phyloP scores from a whole-genome alignment of 2,888 invertebrate species.

The Tetrapedia diversipes region DNA sequence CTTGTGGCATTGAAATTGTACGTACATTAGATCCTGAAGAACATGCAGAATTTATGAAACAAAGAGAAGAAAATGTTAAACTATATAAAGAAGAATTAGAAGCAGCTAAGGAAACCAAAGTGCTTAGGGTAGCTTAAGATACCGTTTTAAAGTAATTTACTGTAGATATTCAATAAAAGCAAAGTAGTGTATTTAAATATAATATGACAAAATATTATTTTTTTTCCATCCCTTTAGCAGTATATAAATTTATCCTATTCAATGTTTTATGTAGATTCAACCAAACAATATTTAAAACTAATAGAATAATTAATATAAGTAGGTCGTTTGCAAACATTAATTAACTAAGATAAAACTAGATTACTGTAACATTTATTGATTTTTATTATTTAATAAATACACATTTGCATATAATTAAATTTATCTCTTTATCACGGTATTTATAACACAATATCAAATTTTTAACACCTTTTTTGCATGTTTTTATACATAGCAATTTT shows the following conservation, averaged over 20 bases:
- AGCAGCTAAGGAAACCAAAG: constrained; percentile 94
- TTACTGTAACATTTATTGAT: too few species aligned
- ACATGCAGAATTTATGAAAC: constrained; percentile 91
- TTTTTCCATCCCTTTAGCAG: neutral
- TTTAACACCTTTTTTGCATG: too few species aligned
- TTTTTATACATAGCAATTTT: too few species aligned
- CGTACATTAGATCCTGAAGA: constrained; percentile 90
- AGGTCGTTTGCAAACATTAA: too few species aligned
- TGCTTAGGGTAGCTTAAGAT: constrained; percentile 89
- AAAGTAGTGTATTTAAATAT: neutral
- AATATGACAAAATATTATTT: neutral
- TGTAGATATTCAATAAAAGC: constrained; percentile 31
- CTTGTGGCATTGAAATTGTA: constrained; percentile 94
- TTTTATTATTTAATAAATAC: too few species aligned
- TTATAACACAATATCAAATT: too few species aligned
- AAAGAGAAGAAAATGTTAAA: constrained; percentile 88
- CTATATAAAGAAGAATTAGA: constrained; percentile 90
- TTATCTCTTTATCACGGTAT: too few species aligned
- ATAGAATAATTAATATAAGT: too few species aligned
- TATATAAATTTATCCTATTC: neutral
- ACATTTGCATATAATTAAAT: too few species aligned
- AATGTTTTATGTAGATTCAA: neutral
- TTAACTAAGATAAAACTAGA: too few species aligned
- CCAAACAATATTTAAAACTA: too few species aligned
- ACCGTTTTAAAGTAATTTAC: constrained; percentile 74